phyloP scores from a whole-genome alignment of 2,113 vertebrate species.

The Pleuronectes platessa region DNA sequence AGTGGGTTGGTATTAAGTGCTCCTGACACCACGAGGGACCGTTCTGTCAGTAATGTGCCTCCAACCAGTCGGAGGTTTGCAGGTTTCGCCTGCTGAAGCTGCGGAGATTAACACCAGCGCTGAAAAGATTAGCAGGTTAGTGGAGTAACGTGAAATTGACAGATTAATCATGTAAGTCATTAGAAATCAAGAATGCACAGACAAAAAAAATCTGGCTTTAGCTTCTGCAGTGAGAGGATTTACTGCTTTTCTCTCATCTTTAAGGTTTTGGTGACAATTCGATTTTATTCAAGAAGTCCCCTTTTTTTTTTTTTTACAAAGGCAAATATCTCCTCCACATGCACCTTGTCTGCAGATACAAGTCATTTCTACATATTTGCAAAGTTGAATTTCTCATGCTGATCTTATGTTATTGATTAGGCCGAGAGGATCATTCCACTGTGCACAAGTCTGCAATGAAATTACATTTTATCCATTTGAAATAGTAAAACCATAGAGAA shows the following conservation, averaged over 20 bases:
- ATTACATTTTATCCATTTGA: neutral
- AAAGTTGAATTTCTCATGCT: neutral
- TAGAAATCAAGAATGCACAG: neutral
- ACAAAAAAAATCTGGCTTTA: neutral
- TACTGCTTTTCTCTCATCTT: neutral
- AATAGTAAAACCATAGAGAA: neutral
- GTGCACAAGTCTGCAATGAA: neutral
- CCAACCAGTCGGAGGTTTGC: constrained; percentile 37
- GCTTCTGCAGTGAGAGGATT: neutral
- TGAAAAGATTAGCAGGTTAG: neutral
- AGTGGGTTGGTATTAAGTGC: constrained; percentile 49
- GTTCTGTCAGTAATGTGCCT: constrained; percentile 31
- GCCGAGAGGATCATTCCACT: neutral
- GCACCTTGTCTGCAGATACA: neutral
- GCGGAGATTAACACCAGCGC: neutral
- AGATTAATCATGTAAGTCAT: neutral
- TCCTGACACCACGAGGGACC: constrained; percentile 40
- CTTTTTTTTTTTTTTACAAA: no score
- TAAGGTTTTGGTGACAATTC: neutral
- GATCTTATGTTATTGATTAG: neutral
- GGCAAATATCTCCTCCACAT: neutral
- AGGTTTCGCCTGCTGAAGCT: neutral
- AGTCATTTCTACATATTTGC: neutral
- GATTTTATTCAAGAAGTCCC: neutral
- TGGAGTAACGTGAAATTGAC: neutral